These are phyloP conservation scores for Conopomorpha cramerella DNA, from an alignment of 1,140 invertebrate species.

Conservation along the genomic window DNA sequence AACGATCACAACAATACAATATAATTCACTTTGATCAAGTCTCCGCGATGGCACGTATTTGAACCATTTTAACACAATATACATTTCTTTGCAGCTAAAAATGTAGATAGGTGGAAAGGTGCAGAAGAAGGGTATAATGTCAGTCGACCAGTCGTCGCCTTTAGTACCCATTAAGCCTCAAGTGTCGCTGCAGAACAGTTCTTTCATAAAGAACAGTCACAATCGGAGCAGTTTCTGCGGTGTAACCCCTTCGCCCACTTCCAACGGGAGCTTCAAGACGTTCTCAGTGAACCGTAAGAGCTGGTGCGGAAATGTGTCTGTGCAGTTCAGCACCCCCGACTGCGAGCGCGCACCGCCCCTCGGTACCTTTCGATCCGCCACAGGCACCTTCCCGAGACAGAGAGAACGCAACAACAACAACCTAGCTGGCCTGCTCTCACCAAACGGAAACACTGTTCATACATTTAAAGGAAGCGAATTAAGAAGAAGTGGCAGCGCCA, in stretches of 20 bases:
- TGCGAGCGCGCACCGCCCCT: slow-evolving; percentile 34
- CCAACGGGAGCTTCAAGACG: slow-evolving; percentile 50
- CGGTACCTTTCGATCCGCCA: slow-evolving; percentile 51
- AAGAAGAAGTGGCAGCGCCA: slow-evolving; percentile 50
- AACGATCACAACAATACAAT: slow-evolving; percentile 14
- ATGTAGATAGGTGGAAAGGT: slow-evolving; percentile 39
- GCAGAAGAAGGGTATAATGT: slow-evolving; percentile 48
- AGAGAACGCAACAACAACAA: slow-evolving; percentile 49
- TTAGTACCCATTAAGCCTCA: slow-evolving; percentile 58
- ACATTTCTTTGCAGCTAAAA: slow-evolving; percentile 51
- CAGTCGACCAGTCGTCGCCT: slow-evolving; percentile 55
- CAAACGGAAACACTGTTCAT: slow-evolving; percentile 53
- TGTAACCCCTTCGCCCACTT: slow-evolving; percentile 32
- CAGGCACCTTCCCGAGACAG: slow-evolving; percentile 51
- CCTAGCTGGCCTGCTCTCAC: slow-evolving; percentile 49
- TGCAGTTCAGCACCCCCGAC: slow-evolving; percentile 33
- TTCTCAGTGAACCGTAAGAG: slow-evolving; percentile 56
- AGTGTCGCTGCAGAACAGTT: slow-evolving; percentile 47
- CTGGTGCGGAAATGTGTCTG: slow-evolving; percentile 58
- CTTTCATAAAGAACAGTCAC: slow-evolving; percentile 57
- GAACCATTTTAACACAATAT: no score
- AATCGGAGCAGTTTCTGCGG: slow-evolving; percentile 57
- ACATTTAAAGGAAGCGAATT: slow-evolving; percentile 55
- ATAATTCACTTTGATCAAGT: slow-evolving; percentile 14
- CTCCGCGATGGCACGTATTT: no score